phyloP scores from a whole-genome alignment of 2,113 vertebrate species.

The Sceloporus undulatus region DNA sequence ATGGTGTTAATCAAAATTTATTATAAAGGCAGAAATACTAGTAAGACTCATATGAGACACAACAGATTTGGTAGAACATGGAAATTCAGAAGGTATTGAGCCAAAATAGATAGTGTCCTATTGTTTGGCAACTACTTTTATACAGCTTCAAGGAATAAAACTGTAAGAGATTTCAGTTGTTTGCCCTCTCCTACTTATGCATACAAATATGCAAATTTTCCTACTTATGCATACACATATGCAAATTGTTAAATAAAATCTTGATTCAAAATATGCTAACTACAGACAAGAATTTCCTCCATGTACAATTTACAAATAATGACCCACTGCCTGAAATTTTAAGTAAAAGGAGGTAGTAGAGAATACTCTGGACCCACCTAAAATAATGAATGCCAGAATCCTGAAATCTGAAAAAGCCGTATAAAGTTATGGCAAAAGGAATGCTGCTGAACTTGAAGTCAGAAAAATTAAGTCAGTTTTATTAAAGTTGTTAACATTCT shows the following conservation, averaged over 20 bases:
- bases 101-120: constrained; percentile 67
- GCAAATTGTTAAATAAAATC: constrained; percentile 45
- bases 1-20: constrained; percentile 63
- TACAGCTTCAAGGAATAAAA: constrained; percentile 67
- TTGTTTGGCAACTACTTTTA: constrained; percentile 75
- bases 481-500: constrained; percentile 68
- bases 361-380: constrained; percentile 57
- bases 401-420: constrained; percentile 67
- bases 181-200: constrained; percentile 55
- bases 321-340: constrained; percentile 71
- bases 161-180: constrained; percentile 62
- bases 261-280: constrained; percentile 65
- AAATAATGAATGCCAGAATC: constrained; percentile 67
- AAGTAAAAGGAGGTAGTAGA: constrained; percentile 67
- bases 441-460: constrained; percentile 62
- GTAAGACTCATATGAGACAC: constrained; percentile 59
- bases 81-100: constrained; percentile 71
- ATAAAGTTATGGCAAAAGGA: constrained; percentile 34
- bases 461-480: constrained; percentile 75
- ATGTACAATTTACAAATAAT: constrained; percentile 61
- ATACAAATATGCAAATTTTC: constrained; percentile 38
- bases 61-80: constrained; percentile 68
- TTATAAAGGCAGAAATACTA: constrained; percentile 52
- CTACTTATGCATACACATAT: constrained; percentile 47
- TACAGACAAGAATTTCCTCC: constrained; percentile 68